Base-by-base conservation (phyloP, 2,113 vertebrate species). In the Murina feae region DNA sequence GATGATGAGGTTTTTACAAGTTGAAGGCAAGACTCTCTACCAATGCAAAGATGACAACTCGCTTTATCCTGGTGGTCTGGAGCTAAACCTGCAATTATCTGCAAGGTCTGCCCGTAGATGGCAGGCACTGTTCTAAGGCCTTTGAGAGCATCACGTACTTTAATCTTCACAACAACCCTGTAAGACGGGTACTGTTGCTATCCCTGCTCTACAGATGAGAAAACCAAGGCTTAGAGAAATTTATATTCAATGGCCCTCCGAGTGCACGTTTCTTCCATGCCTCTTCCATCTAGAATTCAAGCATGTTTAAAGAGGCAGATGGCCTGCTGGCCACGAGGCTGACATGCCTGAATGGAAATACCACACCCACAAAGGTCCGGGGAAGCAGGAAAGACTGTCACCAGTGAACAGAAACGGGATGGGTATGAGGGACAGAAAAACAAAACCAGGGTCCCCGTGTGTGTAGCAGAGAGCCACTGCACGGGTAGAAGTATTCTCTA, bases 281-380 rank as follows among this genome's bases (percentile, higher is more conserved):
- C n/a, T 51, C 63, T 66, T 35, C 44, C 35, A 32, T 7, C 18
- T 44, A 47, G 65, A 60, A 60, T 25, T 60, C 66, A 60, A 60
- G 58, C 23, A 60, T 12, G 58, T 60, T 60, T 60, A 25, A 60
- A 60, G 10, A 60, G 25, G 58, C 25, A 60, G 58, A 10, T 60
- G 23, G 25, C 9, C 23, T 3, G 21, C 55, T 0, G 23, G 53
- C 53, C 2, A 0, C 1, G 9, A 11, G 8, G 25, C 55, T 58
- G 55, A 58, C 21, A 25, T 10, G 55, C 55, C 25, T 60, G 25
- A 28, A 60, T 60, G 28, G 58, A 11, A 53, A 9, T 49, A 42
- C 7, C 80, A 51, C 87, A 86, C 4, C 42, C 49, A 6, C 4
- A 32, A 39, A 47, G 23, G 8, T 53, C 53, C 63, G 18, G 51